phyloP scores from a whole-genome alignment of 2,113 vertebrate genomes.

The Oncorhynchus mykiss region DNA sequence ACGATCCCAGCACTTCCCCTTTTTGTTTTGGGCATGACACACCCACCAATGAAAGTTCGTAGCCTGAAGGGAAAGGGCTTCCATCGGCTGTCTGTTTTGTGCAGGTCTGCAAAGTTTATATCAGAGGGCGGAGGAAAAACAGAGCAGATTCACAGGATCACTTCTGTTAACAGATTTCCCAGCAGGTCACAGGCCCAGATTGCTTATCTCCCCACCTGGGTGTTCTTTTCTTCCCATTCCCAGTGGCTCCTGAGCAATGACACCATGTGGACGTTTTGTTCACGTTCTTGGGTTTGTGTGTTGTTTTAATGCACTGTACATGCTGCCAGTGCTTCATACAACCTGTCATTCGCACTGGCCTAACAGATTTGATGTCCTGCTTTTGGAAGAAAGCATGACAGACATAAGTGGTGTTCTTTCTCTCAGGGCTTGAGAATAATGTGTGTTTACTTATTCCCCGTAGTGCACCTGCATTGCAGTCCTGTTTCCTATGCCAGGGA shows the following conservation, averaged over 20 bases:
- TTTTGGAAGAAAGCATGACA: conserved; percentile 21
- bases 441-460: conserved; percentile 8
- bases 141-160: conserved; percentile 28
- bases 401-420: background rate
- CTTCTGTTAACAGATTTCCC: conserved; percentile 30
- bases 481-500: background rate
- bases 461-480: conserved; percentile 24
- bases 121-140: background rate
- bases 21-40: conserved; percentile 22
- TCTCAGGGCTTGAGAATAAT: conserved; percentile 3
- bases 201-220: conserved; percentile 25
- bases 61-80: conserved; percentile 17
- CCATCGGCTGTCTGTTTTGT: conserved; percentile 21
- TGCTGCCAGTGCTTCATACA: conserved; percentile 26
- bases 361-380: background rate
- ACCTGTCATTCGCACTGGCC: conserved; percentile 39
- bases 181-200: conserved; percentile 44
- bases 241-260: conserved; percentile 24
- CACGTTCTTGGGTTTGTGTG: conserved; percentile 30
- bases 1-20: conserved; percentile 28
- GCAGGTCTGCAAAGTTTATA: conserved; percentile 16
- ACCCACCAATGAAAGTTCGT: conserved; percentile 23
- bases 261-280: conserved; percentile 17
- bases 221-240: background rate
- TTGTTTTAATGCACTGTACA: conserved; percentile 32